phyloP scores from a whole-genome alignment of 2,113 vertebrate species.

The Opisthocomus hoazin region DNA sequence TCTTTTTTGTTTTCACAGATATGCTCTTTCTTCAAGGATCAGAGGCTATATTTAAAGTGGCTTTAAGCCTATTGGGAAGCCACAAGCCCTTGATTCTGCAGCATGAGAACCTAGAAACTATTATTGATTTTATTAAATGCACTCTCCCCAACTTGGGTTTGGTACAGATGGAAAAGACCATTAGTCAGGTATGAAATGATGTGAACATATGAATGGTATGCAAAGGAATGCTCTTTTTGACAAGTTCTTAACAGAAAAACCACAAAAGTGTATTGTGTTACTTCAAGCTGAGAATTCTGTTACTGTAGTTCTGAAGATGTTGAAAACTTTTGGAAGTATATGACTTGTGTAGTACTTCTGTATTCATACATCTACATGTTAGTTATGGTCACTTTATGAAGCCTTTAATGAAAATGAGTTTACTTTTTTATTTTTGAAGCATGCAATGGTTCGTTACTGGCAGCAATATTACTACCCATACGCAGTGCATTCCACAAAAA shows the following conservation, averaged over 20 bases:
- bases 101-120: conserved; percentile 91
- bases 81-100: conserved; percentile 94
- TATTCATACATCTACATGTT: neutral
- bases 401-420: neutral
- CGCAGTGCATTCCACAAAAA: neutral
- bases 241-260: neutral
- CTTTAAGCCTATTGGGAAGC: conserved; percentile 88
- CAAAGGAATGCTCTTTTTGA: neutral
- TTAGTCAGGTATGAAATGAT: conserved; percentile 84
- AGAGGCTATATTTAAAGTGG: conserved; percentile 95
- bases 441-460: neutral
- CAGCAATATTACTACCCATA: neutral
- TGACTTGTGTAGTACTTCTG: neutral
- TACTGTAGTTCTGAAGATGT: neutral
- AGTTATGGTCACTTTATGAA: neutral
- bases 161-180: conserved; percentile 97
- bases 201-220: neutral
- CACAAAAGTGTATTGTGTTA: neutral
- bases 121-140: conserved; percentile 94
- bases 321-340: neutral
- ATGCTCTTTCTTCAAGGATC: conserved; percentile 93
- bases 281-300: neutral
- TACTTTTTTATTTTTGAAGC: neutral
- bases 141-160: conserved; percentile 90
- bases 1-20: conserved; percentile 73